Conservation (phyloP, 1,140 invertebrate genomes). For the Lepidurus arcticus region DNA sequence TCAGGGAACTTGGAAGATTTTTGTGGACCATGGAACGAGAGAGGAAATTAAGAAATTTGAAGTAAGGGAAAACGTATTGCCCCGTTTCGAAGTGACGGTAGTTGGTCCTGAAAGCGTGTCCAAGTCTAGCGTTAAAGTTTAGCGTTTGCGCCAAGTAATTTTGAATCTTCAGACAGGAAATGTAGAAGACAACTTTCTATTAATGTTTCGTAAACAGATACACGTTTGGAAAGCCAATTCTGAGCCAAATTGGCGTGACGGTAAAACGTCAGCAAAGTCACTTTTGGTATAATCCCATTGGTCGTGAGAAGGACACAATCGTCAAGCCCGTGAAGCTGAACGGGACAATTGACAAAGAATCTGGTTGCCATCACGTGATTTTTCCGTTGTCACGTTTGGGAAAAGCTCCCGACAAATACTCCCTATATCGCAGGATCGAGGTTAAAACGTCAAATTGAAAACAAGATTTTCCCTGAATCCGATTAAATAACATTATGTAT, state of each 20-base stretch:
- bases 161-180: background rate
- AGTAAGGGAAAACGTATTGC: slow-evolving; percentile 59
- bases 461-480: too few relatives aligned
- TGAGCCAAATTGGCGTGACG: slow-evolving; percentile 27
- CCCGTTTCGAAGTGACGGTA: slow-evolving; percentile 59
- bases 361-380: background rate
- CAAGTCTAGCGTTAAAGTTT: slow-evolving; percentile 35
- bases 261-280: background rate
- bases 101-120: slow-evolving; percentile 55
- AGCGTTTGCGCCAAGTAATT: background rate
- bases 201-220: slow-evolving; percentile 33
- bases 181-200: background rate
- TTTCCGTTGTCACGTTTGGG: background rate
- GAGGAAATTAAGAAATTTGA: slow-evolving; percentile 45
- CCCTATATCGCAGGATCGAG: too few relatives aligned
- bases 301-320: background rate
- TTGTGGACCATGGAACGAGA: slow-evolving; percentile 43
- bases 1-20: slow-evolving; percentile 54
- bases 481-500: too few relatives aligned
- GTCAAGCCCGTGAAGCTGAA: background rate
- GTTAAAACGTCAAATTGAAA: too few relatives aligned
- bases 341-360: background rate
- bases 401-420: too few relatives aligned
- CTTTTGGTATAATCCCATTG: background rate
- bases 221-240: slow-evolving; percentile 40